Evolutionary conservation across 2,888 invertebrate genomes (phyloP), one percentile per base, ranked within the genome.

Genomic region (Altica lythri): DNA sequence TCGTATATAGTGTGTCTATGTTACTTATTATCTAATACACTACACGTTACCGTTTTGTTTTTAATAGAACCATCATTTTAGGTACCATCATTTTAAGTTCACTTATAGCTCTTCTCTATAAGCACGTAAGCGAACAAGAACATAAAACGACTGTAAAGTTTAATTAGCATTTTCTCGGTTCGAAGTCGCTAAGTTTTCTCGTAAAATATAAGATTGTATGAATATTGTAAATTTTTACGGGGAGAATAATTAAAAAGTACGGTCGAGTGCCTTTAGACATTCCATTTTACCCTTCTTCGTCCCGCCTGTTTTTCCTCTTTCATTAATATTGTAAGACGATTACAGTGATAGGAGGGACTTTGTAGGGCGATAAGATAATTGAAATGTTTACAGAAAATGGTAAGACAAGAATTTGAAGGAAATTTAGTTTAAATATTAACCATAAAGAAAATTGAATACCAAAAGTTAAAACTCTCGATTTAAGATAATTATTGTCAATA

Each of bases 141-240:
- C 59, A 53, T 60, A 55, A 64, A 61, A 66, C 55, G 52, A 49
- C 59, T 62, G 38, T 53, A 47, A 63, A 65, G 60, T 67, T 67
- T 67, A 67, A 68, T 68, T 66, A 66, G 62, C 57, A 54, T 63
- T 62, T 55, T 54, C 55, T 53, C 56, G 53, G 55, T 48, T 59
- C 50, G 59, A 30, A 38, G 47, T 9, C 22, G 40, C 44, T 32
- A 53, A 53, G 42, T 57, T 57, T 50, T 32, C 50, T 44, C 54
- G 57, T 57, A 64, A 66, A 68, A 65, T 68, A 63, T 51, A 40
- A 57, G 45, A 62, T 62, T 62, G 53, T 61, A 60, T 63, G 61
- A 62, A 60, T 62, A 59, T 62, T 63, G 60, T 57, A 53, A 57
- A 56, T 64, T 64, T 65, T 66, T 62, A 55, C 55, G 52, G 42